Percentiles rank a stretch among this genome's conserved stretches.
Evolutionary conservation across 2,888 invertebrate species (phyloP).

Genomic region (Onthophagus sagittarius): DNA sequence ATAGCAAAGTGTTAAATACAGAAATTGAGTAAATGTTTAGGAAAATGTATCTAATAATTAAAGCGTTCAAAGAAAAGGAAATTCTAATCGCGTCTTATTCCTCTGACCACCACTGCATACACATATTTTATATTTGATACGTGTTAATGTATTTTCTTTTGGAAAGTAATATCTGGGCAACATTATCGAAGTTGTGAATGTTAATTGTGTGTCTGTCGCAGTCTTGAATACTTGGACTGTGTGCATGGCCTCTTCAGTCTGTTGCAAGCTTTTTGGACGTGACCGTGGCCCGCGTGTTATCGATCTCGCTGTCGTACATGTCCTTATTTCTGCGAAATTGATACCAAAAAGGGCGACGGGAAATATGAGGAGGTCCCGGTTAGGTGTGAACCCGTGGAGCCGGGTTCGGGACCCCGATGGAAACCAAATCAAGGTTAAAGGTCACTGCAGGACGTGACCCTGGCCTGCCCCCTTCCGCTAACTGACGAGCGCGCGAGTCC

Average conservation of each 20-base stretch:
- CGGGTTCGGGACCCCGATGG: slow-evolving; percentile 66
- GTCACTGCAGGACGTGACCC: slow-evolving; percentile 71
- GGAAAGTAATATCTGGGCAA: slow-evolving; percentile 19
- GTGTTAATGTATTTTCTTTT: slow-evolving; percentile 17
- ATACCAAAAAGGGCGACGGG: slow-evolving; percentile 6
- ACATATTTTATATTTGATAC: slow-evolving; percentile 16
- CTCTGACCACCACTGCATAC: neutral
- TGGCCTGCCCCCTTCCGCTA: slow-evolving; percentile 52
- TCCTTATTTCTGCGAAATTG: neutral
- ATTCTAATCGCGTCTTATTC: neutral
- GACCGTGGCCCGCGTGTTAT: slow-evolving; percentile 29
- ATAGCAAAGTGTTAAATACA: neutral
- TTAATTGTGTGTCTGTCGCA: slow-evolving; percentile 48
- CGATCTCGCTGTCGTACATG: slow-evolving; percentile 18
- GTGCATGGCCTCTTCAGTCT: slow-evolving; percentile 53
- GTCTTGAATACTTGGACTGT: slow-evolving; percentile 60
- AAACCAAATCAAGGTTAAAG: slow-evolving; percentile 78
- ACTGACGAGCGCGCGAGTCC: slow-evolving; percentile 46
- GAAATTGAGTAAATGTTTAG: neutral
- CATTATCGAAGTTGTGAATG: slow-evolving; percentile 32
- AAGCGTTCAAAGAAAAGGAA: neutral
- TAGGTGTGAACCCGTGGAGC: slow-evolving; percentile 34
- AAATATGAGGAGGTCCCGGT: slow-evolving; percentile 7
- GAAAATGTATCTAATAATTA: neutral
- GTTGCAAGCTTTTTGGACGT: slow-evolving; percentile 37